Base-by-base conservation (phyloP, 2,113 vertebrate species). In the Neogale vison region DNA sequence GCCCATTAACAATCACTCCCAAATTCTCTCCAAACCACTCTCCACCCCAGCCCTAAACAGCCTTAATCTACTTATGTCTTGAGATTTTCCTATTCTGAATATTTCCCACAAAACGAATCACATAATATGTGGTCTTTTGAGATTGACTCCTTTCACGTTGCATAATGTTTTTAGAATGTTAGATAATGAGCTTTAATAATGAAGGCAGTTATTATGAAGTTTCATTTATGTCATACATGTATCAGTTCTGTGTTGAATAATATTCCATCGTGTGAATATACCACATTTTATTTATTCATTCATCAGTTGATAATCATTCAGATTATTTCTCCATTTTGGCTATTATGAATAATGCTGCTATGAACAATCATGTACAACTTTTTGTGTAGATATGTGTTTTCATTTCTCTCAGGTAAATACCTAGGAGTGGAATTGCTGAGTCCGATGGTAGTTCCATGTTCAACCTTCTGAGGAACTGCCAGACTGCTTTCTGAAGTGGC, bases 61-160 rank as follows among this genome's bases (percentile, higher is more conserved):
- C 8, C 63, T 88, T 92, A 42, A 50, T 63, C 20, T 79, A 39
- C 20, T 93, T 96, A 59, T 93, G 21, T 93, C 18, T 69, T 17
- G 83, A 90, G 7, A 65, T 94, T 95, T 95, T 29, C n/a, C 42
- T 95, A 6, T 93, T 96, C 47, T 96, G 47, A 20, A 69, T 92
- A 50, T 69, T 86, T 88, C 34, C 21, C 86, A 57, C 65, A 84
- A 96, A n/a, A 88, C 29, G 3, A 88, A 61, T 91, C 10, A 36
- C 77, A 65, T 52, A 45, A 47, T 93, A n/a, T 84, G 26, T 59
- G 42, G 26, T 42, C 71, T 90, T 94, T 93, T 86, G 26, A 94
- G 39, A 88, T 31, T 79, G 55, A 4, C 72, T 92, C n/a, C 31
- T 96, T 95, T 93, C 82, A 96, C 14, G 96, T 89, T 83, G 17